These are phyloP conservation scores for Thalassophryne amazonica DNA, from an alignment of 2,797 vertebrate species.

Conservation along the genomic window DNA sequence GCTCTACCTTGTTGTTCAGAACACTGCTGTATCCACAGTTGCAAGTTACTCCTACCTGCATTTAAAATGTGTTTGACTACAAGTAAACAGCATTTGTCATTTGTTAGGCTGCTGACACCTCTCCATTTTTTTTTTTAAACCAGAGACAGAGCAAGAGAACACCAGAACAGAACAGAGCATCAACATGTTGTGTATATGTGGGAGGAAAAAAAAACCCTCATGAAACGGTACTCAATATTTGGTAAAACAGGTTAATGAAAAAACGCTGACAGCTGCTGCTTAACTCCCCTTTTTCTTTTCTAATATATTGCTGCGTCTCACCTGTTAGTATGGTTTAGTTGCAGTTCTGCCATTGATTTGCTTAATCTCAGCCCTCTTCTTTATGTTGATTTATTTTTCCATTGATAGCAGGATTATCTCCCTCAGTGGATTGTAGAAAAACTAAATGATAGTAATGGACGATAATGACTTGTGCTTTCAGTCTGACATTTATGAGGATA, in stretches of 20 bases:
- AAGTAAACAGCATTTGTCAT: conserved; percentile 66
- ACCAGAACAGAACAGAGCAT: conserved; percentile 61
- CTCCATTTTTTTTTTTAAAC: conserved; percentile 26
- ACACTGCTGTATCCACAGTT: conserved; percentile 2
- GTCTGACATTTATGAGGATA: conserved; percentile 49
- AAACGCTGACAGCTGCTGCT: background rate
- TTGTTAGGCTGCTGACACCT: conserved; percentile 56
- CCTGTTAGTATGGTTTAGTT: conserved; percentile 16
- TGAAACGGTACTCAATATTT: conserved; percentile 32
- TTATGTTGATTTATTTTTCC: conserved; percentile 53
- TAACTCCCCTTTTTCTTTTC: background rate
- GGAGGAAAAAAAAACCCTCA: background rate
- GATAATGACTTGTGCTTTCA: conserved; percentile 67
- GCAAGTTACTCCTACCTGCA: background rate
- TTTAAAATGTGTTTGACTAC: conserved; percentile 25
- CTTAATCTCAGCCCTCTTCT: conserved; percentile 17
- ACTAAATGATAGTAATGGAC: conserved; percentile 74
- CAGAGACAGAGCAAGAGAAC: conserved; percentile 62
- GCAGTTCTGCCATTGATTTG: conserved; percentile 44
- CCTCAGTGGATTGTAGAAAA: conserved; percentile 49
- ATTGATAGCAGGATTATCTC: conserved; percentile 68
- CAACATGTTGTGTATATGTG: conserved; percentile 35
- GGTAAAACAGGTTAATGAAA: background rate
- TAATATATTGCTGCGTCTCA: background rate
- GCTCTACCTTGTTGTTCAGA: conserved; percentile 1